Evolutionary conservation across 2,113 vertebrate species (phyloP), one percentile per base, ranked within the genome.

Genomic region (Pyrgilauda ruficollis): DNA sequence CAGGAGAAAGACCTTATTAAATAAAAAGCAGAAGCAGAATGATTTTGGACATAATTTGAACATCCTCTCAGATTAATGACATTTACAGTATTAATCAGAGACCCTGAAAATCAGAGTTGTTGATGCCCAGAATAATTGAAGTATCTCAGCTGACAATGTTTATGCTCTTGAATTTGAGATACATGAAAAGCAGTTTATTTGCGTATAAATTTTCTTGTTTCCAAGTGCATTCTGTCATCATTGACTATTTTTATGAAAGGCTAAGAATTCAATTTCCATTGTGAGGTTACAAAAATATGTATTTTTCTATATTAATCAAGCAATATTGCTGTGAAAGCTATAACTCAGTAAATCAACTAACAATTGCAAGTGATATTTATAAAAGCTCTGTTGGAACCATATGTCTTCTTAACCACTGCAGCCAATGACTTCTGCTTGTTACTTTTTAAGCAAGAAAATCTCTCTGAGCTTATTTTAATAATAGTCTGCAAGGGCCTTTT

Each of bases 31-130:
- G 77, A 85, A 73, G 28, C n/a, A 76, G 77, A 85, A 73, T 87
- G 2, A 70, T 90, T 92, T 90, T 93, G 49, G 52, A 75, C 37
- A 33, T 84, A 79, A 94, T 88, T 95, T 91, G 73, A 84, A 84
- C 50, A 73, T 91, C 24, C 14, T 89, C 6, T 81, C 3, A 19
- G 74, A 55, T 91, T 94, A 84, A 81, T 84, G 64, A 52, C 53
- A 72, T 94, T 87, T 92, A 50, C 64, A 87, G 15, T 68, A 67
- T 82, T 94, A 90, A 93, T 81, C 31, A 72, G 56, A 87, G 52
- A 82, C 59, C 20, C 66, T 93, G 87, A 75, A 82, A 85, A 89
- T 72, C 52, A 47, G 47, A 55, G 61, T 56, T 91, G 53, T 89
- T 93, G 73, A 78, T 89, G 73, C 39, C 37, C 19, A 37, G 77